phyloP scores from a whole-genome alignment of 2,113 vertebrate genomes.

The Falcunculus frontatus region DNA sequence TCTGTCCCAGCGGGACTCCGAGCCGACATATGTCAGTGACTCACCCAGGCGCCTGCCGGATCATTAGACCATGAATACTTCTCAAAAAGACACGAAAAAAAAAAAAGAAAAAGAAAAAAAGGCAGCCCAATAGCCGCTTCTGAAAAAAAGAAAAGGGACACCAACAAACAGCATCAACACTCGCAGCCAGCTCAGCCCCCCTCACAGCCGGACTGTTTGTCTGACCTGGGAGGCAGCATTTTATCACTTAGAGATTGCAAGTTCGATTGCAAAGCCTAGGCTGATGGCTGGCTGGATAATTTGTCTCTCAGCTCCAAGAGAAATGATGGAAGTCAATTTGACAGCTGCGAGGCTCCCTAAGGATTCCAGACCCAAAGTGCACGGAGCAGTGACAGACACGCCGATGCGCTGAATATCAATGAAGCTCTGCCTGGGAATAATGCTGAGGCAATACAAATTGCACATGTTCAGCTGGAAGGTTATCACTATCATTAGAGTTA shows the following conservation, averaged over 20 bases:
- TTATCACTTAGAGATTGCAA: constrained; percentile 54
- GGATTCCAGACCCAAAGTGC: constrained; percentile 66
- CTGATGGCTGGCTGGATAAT: constrained; percentile 67
- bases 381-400: constrained; percentile 67
- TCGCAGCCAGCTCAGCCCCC: background rate
- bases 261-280: constrained; percentile 51
- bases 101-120: no score
- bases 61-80: background rate
- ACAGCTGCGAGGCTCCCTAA: constrained; percentile 72
- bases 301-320: constrained; percentile 63
- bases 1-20: background rate
- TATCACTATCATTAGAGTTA: constrained; percentile 57
- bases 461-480: constrained; percentile 61
- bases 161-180: background rate
- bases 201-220: background rate
- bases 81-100: background rate
- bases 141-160: background rate
- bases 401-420: constrained; percentile 63
- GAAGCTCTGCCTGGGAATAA: constrained; percentile 60
- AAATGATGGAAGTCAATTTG: constrained; percentile 72
- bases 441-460: constrained; percentile 60
- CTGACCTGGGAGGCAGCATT: constrained; percentile 12
- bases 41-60: background rate
- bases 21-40: background rate
- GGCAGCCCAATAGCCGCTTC: background rate